A percentile compares a stretch with the other conserved stretches of the same genome.
Evolutionary conservation across 2,888 invertebrate genomes (phyloP).

Genomic region (Platypus cylindrus): DNA sequence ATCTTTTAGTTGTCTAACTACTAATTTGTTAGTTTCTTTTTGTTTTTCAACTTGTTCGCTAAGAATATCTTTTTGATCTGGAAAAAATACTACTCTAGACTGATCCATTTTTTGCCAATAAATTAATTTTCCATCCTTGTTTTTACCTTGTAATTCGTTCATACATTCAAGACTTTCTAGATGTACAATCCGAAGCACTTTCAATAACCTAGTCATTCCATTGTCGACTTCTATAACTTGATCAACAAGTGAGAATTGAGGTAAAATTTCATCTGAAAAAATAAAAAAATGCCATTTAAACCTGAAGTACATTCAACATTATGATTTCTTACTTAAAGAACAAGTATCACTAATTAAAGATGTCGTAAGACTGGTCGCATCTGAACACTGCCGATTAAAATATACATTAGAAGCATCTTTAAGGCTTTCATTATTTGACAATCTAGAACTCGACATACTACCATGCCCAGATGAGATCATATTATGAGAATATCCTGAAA

Average conservation of each 20-base stretch:
- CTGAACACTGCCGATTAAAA: slow-evolving; percentile 47
- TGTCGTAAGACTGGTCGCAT: slow-evolving; percentile 28
- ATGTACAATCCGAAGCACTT: slow-evolving; percentile 59
- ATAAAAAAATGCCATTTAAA: no score
- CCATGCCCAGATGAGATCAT: slow-evolving; percentile 51
- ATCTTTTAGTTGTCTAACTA: slow-evolving; percentile 39
- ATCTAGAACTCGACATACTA: slow-evolving; percentile 35
- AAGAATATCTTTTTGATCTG: slow-evolving; percentile 43
- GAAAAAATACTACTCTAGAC: slow-evolving; percentile 3
- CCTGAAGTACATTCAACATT: no score
- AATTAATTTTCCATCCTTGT: background rate
- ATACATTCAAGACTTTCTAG: slow-evolving; percentile 56
- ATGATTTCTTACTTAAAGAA: slow-evolving; percentile 23
- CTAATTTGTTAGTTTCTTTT: slow-evolving; percentile 32
- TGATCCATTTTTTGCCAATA: background rate
- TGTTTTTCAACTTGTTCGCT: slow-evolving; percentile 32
- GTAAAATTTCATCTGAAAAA: slow-evolving; percentile 30
- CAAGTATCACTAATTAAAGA: slow-evolving; percentile 28
- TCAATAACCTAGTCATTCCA: slow-evolving; percentile 58
- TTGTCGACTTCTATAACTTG: slow-evolving; percentile 66
- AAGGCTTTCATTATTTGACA: slow-evolving; percentile 48
- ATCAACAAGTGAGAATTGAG: slow-evolving; percentile 46
- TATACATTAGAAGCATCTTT: slow-evolving; percentile 69
- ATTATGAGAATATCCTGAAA: slow-evolving; percentile 44
- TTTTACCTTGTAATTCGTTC: slow-evolving; percentile 41